Evolutionary conservation across 2,888 invertebrate genomes (phyloP).

Genomic region (Pristionchus entomophagus): DNA sequence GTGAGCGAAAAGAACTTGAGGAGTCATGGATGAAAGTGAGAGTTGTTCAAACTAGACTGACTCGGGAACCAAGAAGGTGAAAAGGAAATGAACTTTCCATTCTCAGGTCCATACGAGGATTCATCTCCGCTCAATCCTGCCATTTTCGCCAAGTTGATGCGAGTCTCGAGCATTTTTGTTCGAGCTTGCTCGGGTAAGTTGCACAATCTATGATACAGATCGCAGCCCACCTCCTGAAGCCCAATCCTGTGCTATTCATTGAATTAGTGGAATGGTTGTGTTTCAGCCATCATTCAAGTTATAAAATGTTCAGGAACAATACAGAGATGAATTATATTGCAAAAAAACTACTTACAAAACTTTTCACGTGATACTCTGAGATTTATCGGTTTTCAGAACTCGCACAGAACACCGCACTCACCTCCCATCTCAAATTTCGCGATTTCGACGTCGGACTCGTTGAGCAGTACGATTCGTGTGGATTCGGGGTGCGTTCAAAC

Average conservation of each 20-base stretch:
- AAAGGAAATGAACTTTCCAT: not conserved
- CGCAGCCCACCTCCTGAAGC: not conserved
- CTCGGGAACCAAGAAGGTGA: not conserved
- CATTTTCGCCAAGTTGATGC: constrained; percentile 65
- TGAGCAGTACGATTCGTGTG: constrained; percentile 73
- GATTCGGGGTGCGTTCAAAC: constrained; percentile 48
- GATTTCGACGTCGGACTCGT: constrained; percentile 68
- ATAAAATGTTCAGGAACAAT: too few species aligned
- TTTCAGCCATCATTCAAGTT: too few species aligned
- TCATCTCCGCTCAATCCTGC: constrained; percentile 68
- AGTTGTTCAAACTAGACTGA: not conserved
- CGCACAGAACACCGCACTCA: constrained; percentile 52
- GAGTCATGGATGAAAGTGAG: not conserved
- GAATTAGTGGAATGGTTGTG: not conserved
- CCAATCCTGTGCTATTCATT: not conserved
- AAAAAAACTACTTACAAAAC: too few species aligned
- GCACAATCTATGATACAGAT: not conserved
- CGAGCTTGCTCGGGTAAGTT: constrained; percentile 61
- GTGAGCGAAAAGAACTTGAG: not conserved
- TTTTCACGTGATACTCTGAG: too few species aligned
- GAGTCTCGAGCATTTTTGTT: constrained; percentile 64
- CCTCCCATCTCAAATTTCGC: constrained; percentile 51
- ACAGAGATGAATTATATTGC: too few species aligned
- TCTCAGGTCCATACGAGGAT: constrained; percentile 57
- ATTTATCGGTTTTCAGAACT: constrained; percentile 52